Evolutionary conservation across 2,113 vertebrate genomes (phyloP), one percentile per base, ranked within the genome.

Genomic region (Mus pahari): DNA sequence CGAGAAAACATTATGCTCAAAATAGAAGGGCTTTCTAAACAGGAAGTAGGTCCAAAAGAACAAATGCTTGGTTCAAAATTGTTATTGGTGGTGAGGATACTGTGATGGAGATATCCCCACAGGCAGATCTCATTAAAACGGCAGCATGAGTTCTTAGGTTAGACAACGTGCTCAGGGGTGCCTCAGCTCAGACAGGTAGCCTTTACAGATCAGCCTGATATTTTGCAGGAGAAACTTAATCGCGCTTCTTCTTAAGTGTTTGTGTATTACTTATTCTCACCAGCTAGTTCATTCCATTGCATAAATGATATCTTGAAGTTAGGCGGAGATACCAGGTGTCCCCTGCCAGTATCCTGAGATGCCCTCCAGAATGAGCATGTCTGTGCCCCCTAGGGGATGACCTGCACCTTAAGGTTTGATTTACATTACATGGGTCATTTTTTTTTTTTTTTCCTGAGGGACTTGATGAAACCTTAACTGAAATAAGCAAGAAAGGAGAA

Each of bases 1-100:
- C 96, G 96, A 95, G 91, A 93, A 97, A 98, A 97, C 87, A 97
- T 89, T 53, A 26, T 48, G 60, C 91, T 96, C 45, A 96, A 97
- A 97, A 98, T 95, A 97, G 97, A 96, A 97, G 89, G 4, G 4
- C 79, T 97, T 97, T 97, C 94, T 97, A 97, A 97, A 97, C 92
- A 97, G 96, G 95, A 97, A 97, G 91, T 94, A 94, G 83, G 58
- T 75, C 94, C 45, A 73, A 95, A 94, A 97, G 86, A 94, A 97
- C 93, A 92, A 98, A 90, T 79, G 74, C 42, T 94, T 94, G 70
- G 82, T 89, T 91, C 83, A 78, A 92, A 96, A 92, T 62, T 95
- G 94, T 22, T 96, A 60, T 93, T 64, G 45, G 55, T 86, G 31
- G 77, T 87, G 62, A 36, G 70, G 86, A 55, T 62, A 86, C 14